Base-by-base conservation (phyloP, 2,888 invertebrate species). In the Liodrosophila aerea region DNA sequence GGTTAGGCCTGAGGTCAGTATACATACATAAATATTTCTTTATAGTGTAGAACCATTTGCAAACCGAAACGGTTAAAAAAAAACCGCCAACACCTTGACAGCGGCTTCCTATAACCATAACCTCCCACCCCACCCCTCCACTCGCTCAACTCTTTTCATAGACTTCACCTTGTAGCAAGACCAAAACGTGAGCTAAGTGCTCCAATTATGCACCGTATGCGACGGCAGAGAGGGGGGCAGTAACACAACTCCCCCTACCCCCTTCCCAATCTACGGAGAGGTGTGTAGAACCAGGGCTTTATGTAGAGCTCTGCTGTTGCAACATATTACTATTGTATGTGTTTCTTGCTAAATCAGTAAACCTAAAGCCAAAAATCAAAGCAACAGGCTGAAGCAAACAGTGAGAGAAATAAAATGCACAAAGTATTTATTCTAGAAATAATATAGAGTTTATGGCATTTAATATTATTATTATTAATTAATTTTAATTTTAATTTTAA, bases 311-410 rank as follows among this genome's bases (percentile, higher is more conserved):
- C 64, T 73, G 60, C 52, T 44, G 69, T 84, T 81, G 81, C 81
- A 81, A 84, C 78, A 85, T 71, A n/a, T n/a, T n/a, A n/a, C n/a
- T 76, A 82, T 71, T 78, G 58, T 62, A 57, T 41, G 73, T 71
- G 50, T 67, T 77, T 85, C 85, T 80, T 82, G 82, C 85, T 44
- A 84, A 82, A 57, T 76, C 76, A 82, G 78, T 71, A 64, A 62
- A 65, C 47, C 50, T 45, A 58, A 73, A 43, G 39, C 39, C 39
- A n/a, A 13, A 47, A 22, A 62, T 36, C 56, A 46, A 41, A 45
- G 43, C 40, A 36, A 30, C 29, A 18, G 62, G 49, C 54, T 43
- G 15, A 27, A 33, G 15, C 47, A 44, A 27, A 52, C 34, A 22
- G 3, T 22, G 22, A 5, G 22, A 22, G 5, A 22, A 22, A 22